Evolutionary conservation across 2,113 vertebrate species (phyloP).

Genomic region (Stomatorhinus ivindoensis): DNA sequence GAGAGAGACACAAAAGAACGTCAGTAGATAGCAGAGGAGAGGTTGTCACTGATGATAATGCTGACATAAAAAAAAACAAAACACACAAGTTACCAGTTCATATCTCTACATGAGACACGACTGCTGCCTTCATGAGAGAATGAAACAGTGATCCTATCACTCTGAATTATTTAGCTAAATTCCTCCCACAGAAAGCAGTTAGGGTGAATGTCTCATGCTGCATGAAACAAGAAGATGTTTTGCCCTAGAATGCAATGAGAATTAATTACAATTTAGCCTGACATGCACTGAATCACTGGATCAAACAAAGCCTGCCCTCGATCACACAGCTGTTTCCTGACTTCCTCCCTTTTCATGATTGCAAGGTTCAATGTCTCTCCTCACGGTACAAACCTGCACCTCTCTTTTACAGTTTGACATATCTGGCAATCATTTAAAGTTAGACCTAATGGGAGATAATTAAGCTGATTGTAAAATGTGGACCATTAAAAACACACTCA

Average conservation of each 20-base stretch:
- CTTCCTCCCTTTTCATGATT: neutral
- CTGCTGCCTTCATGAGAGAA: neutral
- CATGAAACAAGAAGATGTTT: neutral
- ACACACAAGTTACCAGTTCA: neutral
- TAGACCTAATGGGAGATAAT: neutral
- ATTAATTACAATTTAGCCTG: neutral
- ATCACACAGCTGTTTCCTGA: neutral
- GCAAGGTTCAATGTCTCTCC: neutral
- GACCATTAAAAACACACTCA: neutral
- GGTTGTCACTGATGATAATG: neutral
- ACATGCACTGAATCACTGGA: neutral
- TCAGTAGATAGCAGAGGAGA: neutral
- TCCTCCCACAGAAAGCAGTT: neutral
- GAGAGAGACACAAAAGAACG: neutral
- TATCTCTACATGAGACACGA: neutral
- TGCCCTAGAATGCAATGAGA: neutral
- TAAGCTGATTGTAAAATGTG: neutral
- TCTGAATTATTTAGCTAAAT: neutral
- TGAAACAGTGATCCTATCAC: neutral
- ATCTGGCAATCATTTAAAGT: neutral
- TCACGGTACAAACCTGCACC: neutral
- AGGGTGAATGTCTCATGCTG: neutral
- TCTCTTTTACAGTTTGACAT: neutral
- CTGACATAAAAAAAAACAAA: neutral
- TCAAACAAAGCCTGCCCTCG: neutral